Evolutionary conservation across 2,888 invertebrate genomes (phyloP), one percentile per base, ranked within the genome.

Genomic region (Limnephilus auricula): DNA sequence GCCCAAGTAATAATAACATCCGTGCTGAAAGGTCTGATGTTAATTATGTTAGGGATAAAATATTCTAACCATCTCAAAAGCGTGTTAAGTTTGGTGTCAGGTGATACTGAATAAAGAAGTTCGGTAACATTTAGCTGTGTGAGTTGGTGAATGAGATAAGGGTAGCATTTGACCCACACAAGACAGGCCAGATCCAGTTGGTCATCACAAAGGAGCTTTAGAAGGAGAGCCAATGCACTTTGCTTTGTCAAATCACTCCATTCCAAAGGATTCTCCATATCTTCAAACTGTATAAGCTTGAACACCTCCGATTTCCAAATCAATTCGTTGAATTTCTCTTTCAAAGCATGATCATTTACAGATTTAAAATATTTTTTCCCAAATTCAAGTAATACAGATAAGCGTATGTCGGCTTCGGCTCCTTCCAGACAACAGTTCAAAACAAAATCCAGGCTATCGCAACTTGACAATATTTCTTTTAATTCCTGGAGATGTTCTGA

Each of bases 1-100:
- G 95, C 95, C 96, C 96, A 96, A 93, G 95, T 95, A 4, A 95
- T 95, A 94, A 96, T 95, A 92, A 95, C 93, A 93, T 96, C 96
- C 91, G 95, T 94, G 93, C 94, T 94, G 94, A 95, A 96, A 90
- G 96, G 96, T 93, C 95, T 95, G 93, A 95, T 94, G 92, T 95
- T 95, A 89, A 96, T 94, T 88, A 96, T 93, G 88, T 94, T 93
- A 87, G 96, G 96, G 85, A 95, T 94, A 94, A 95, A 95, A 93
- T 95, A 95, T 93, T 95, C 95, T 79, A 96, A 93, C 96, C 95
- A 96, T 93, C 95, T 95, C 83, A 96, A 94, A 37, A 96, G 94
- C 79, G 95, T 94, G 92, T 95, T 94, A 94, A 96, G 94, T 94
- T 96, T 96, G 25, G 95, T 94, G 93, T 95, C 96, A 91, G 94